Percentiles rank a stretch among this genome's conserved stretches.
Evolutionary conservation across 2,113 vertebrate genomes (phyloP).

Genomic region (Malaclemys terrapin): DNA sequence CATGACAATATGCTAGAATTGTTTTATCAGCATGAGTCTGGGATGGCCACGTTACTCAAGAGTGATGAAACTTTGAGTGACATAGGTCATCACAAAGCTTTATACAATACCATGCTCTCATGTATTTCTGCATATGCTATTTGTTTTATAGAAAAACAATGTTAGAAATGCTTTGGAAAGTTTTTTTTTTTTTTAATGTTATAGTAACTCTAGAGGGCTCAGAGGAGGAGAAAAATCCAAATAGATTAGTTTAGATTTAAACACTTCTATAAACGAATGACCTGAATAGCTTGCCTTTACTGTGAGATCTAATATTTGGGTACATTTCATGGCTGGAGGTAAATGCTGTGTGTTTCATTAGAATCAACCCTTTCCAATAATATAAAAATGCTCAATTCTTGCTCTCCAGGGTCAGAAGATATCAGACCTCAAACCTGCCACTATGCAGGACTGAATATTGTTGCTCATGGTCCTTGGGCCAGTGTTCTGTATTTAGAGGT

Average conservation of each 20-base stretch:
- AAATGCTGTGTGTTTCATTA: not conserved
- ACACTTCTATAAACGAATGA: not conserved
- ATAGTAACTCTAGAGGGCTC: not conserved
- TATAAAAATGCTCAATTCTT: not conserved
- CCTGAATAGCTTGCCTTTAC: not conserved
- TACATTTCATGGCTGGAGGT: not conserved
- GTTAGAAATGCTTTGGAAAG: not conserved
- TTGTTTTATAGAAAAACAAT: not conserved
- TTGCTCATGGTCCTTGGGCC: not conserved
- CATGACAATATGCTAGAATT: rapidly evolving
- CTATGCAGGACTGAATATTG: not conserved
- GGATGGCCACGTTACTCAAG: not conserved
- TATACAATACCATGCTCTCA: not conserved
- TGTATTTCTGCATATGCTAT: not conserved
- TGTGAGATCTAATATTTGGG: not conserved
- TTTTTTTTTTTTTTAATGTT: not conserved
- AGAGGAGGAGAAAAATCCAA: not conserved
- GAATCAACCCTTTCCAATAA: not conserved
- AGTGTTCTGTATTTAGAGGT: not conserved
- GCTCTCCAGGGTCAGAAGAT: not conserved
- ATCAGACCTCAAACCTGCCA: not conserved
- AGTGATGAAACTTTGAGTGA: not conserved
- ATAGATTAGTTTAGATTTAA: not conserved
- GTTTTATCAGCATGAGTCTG: not conserved
- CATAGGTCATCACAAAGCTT: not conserved